Evolutionary conservation across 35 echinoderm and acorn worm genomes (phyloP).

Genomic region (Diadema setosum): DNA sequence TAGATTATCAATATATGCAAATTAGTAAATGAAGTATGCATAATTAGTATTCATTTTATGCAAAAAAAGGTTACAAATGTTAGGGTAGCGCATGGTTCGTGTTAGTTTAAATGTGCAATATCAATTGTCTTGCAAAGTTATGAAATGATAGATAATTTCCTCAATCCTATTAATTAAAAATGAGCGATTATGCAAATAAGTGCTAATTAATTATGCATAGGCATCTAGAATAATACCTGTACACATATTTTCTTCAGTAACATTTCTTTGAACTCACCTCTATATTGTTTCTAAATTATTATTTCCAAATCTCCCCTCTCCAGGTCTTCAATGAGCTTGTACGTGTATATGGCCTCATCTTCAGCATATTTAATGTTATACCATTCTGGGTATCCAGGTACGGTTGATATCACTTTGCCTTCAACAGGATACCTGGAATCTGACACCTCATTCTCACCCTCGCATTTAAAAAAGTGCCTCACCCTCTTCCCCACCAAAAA

Average conservation of each 20-base stretch:
- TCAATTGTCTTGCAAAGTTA: no score
- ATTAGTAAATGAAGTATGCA: not conserved
- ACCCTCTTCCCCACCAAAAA: not conserved
- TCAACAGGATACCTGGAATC: not conserved
- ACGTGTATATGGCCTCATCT: constrained; percentile 39
- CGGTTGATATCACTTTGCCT: not conserved
- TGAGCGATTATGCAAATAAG: no score
- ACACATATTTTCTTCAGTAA: no score
- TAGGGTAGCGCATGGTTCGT: no score
- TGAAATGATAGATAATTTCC: no score
- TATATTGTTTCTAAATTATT: not conserved
- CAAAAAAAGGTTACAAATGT: no score
- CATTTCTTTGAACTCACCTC: no score
- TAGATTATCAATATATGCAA: not conserved
- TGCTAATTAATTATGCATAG: no score
- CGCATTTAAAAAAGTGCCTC: not conserved
- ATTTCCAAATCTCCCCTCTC: constrained; percentile 13
- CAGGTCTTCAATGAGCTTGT: constrained; percentile 38
- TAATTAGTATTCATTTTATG: not conserved
- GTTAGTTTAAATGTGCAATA: no score
- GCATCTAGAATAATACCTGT: no score
- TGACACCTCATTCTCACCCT: not conserved
- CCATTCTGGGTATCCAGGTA: constrained; percentile 48
- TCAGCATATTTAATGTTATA: constrained; percentile 46
- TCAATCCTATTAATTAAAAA: no score